Percentiles rank a stretch among this genome's conserved stretches.
Conservation (phyloP, 2,888 invertebrate genomes). For the Zootermopsis nevadensis region DNA sequence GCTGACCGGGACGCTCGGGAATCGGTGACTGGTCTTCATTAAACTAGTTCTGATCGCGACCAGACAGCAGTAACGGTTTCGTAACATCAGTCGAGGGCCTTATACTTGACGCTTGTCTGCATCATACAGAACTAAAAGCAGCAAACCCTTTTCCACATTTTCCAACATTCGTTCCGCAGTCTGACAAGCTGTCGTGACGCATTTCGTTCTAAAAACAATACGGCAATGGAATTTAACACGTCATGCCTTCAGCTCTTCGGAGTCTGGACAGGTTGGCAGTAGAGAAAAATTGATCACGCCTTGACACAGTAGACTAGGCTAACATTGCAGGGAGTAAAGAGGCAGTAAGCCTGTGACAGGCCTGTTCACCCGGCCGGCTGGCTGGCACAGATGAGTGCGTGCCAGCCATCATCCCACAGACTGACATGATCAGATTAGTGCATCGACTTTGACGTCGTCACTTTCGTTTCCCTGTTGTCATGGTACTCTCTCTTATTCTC, state of each 20-base stretch:
- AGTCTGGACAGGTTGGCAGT: slow-evolving; percentile 42
- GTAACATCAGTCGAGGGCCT: slow-evolving; percentile 15
- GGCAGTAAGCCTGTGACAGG: background rate
- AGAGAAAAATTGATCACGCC: slow-evolving; percentile 49
- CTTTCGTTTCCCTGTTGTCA: background rate
- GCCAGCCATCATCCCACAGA: slow-evolving; percentile 27
- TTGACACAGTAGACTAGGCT: slow-evolving; percentile 32
- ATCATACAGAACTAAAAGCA: slow-evolving; percentile 10
- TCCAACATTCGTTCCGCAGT: slow-evolving; percentile 48
- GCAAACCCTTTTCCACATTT: slow-evolving; percentile 30
- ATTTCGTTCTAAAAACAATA: slow-evolving; percentile 59
- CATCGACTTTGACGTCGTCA: slow-evolving; percentile 23
- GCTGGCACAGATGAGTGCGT: background rate
- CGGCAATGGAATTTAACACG: slow-evolving; percentile 59
- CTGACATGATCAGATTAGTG: slow-evolving; percentile 24
- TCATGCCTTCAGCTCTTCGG: slow-evolving; percentile 55
- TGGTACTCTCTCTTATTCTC: no score
- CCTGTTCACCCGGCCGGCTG: background rate
- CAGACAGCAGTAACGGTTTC: slow-evolving; percentile 32
- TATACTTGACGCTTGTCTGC: slow-evolving; percentile 34
- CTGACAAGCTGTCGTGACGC: slow-evolving; percentile 60
- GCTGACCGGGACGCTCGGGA: slow-evolving; percentile 17
- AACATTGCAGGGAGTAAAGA: slow-evolving; percentile 9
- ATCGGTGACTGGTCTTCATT: slow-evolving; percentile 35
- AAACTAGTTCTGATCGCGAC: slow-evolving; percentile 42